A percentile compares a stretch with the other conserved stretches of the same genome.
Conservation (phyloP, 1,140 invertebrate genomes). For the Augochlora pura region DNA sequence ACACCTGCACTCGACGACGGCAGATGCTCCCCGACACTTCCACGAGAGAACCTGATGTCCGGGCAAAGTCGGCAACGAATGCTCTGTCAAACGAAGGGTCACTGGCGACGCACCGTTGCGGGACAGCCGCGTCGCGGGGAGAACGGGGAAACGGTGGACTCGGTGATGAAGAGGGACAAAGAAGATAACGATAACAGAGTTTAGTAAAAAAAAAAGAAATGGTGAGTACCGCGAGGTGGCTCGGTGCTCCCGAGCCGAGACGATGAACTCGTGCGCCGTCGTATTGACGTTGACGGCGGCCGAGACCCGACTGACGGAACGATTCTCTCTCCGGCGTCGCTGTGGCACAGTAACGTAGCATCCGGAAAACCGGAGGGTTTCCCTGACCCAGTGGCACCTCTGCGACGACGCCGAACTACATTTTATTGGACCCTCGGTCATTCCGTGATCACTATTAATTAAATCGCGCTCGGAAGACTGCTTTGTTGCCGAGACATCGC, state of each 20-base stretch:
- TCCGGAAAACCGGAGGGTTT: conserved; percentile 74
- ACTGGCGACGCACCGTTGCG: too few relatives aligned
- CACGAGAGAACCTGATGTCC: too few relatives aligned
- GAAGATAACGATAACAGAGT: not conserved
- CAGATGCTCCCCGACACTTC: too few relatives aligned
- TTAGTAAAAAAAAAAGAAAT: conserved; percentile 7
- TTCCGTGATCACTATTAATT: not conserved
- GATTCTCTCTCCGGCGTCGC: conserved; percentile 67
- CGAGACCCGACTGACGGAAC: conserved; percentile 78
- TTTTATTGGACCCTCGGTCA: not conserved
- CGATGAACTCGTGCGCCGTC: conserved; percentile 62
- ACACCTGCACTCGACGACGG: too few relatives aligned
- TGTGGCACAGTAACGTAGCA: conserved; percentile 77
- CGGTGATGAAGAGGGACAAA: not conserved
- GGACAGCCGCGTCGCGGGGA: too few relatives aligned
- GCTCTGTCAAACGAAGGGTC: too few relatives aligned
- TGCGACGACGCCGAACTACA: not conserved
- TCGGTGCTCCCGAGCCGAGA: conserved; percentile 56
- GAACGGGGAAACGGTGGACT: too few relatives aligned
- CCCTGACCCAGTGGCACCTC: conserved; percentile 47
- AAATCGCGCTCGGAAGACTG: not conserved
- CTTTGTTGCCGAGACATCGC: too few relatives aligned
- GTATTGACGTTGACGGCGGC: conserved; percentile 78
- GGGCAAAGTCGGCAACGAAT: too few relatives aligned
- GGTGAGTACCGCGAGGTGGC: conserved; percentile 45